A percentile compares a stretch with the other conserved stretches of the same genome.
These are phyloP conservation scores for Chironomus striatipennis DNA, from an alignment of 1,140 invertebrate species.

Conservation along the genomic window DNA sequence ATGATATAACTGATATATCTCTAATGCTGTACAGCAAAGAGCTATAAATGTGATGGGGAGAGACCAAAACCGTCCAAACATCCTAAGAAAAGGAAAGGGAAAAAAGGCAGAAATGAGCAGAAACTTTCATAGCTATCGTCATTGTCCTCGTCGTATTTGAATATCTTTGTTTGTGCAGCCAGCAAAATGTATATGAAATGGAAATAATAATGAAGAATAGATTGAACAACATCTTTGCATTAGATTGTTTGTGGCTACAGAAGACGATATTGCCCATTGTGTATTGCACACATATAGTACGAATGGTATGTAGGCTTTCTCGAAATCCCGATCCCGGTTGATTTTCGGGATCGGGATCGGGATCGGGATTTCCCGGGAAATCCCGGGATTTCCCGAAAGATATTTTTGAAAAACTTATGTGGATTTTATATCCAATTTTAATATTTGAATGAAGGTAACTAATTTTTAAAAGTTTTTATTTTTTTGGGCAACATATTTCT, in stretches of 20 bases:
- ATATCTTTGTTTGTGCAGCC: slow-evolving; percentile 12
- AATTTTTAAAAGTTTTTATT: too few relatives aligned
- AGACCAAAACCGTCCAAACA: neutral
- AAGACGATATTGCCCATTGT: slow-evolving; percentile 16
- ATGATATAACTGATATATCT: slow-evolving; percentile 18
- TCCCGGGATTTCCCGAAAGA: too few relatives aligned
- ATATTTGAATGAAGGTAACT: too few relatives aligned
- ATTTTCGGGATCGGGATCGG: too few relatives aligned
- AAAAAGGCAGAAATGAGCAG: neutral
- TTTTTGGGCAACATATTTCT: too few relatives aligned
- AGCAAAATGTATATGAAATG: slow-evolving; percentile 2
- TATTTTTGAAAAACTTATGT: too few relatives aligned
- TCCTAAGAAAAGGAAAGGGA: neutral
- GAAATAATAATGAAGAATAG: slow-evolving; percentile 21
- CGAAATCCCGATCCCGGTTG: too few relatives aligned
- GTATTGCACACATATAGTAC: neutral
- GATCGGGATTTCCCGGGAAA: too few relatives aligned
- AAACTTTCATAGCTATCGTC: neutral
- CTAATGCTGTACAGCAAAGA: neutral
- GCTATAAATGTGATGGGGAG: neutral
- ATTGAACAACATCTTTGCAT: slow-evolving; percentile 16
- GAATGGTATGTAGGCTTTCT: neutral
- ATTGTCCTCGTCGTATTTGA: slow-evolving; percentile 2
- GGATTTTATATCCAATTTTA: too few relatives aligned
- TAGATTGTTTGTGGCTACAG: neutral